phyloP scores from a whole-genome alignment of 2,888 invertebrate genomes.

The Branchipolynoe longqiensis region DNA sequence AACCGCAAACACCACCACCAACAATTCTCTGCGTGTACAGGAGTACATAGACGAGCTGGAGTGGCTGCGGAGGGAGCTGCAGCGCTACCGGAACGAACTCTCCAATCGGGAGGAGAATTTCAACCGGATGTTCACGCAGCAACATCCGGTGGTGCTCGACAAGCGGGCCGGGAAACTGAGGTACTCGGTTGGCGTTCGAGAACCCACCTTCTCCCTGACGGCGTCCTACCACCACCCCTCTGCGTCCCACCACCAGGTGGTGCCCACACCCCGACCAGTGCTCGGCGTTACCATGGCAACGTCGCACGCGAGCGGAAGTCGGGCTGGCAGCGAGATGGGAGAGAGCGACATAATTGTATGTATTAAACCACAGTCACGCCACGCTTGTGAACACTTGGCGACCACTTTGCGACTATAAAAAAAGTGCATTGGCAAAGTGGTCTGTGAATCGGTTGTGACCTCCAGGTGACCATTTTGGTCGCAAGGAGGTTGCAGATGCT shows the following conservation, averaged over 20 bases:
- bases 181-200: slow-evolving; percentile 13
- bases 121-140: slow-evolving; percentile 79
- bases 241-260: background rate
- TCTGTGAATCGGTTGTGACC: too few species aligned
- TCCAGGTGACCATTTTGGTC: too few species aligned
- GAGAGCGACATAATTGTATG: slow-evolving; percentile 19
- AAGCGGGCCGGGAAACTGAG: slow-evolving; percentile 68
- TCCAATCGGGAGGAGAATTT: slow-evolving; percentile 80
- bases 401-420: too few species aligned
- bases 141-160: slow-evolving; percentile 76
- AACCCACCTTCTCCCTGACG: background rate
- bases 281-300: background rate
- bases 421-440: too few species aligned
- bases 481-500: too few species aligned
- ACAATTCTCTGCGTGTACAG: slow-evolving; percentile 64
- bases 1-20: too few species aligned
- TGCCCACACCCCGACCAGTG: background rate
- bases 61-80: slow-evolving; percentile 75
- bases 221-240: slow-evolving; percentile 16
- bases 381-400: too few species aligned
- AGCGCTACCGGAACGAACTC: slow-evolving; percentile 78
- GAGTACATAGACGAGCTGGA: slow-evolving; percentile 78
- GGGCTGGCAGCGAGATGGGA: background rate
- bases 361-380: too few species aligned
- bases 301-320: slow-evolving; percentile 10